Percentiles rank a stretch among this genome's conserved stretches.
Evolutionary conservation across 2,797 vertebrate species (phyloP).

Genomic region (Enteromius unitaeniatus): DNA sequence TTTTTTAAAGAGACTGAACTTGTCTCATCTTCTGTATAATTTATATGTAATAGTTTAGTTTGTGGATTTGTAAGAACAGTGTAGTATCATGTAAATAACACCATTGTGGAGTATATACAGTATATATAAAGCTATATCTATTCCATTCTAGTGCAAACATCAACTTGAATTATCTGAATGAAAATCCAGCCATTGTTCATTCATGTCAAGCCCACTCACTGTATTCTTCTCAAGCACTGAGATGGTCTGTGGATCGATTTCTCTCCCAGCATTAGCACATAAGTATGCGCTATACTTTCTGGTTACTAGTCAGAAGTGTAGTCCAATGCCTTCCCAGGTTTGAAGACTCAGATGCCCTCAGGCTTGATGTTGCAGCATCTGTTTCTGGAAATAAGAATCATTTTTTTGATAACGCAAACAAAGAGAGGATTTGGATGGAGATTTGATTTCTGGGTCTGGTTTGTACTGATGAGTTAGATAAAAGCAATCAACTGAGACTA

Average conservation of each 20-base stretch:
- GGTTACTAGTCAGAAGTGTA: conserved; percentile 30
- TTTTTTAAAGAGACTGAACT: not conserved
- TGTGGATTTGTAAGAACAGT: not conserved
- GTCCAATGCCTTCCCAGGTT: not conserved
- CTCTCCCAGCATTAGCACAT: conserved; percentile 35
- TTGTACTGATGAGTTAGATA: not conserved
- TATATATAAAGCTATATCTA: conserved; percentile 11
- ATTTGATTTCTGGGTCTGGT: not conserved
- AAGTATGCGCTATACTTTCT: conserved; percentile 22
- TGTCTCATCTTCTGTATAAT: not conserved
- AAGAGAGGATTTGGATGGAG: conserved; percentile 17
- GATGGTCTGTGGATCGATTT: conserved; percentile 1
- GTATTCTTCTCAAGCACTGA: conserved; percentile 1
- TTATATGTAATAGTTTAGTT: not conserved
- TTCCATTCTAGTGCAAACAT: conserved; percentile 37
- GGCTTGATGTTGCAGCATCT: conserved; percentile 36
- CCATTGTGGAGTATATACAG: not conserved
- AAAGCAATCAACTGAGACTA: conserved; percentile 1
- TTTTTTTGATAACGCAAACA: conserved; percentile 8
- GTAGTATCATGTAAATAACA: not conserved
- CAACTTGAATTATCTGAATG: conserved; percentile 37
- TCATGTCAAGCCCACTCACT: not conserved
- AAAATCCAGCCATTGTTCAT: conserved; percentile 13
- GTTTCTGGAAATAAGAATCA: conserved; percentile 31
- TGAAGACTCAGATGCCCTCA: conserved; percentile 19